Evolutionary conservation across 2,888 invertebrate species (phyloP), one percentile per base, ranked within the genome.

Genomic region (Gastracanthus pulcherrimus): DNA sequence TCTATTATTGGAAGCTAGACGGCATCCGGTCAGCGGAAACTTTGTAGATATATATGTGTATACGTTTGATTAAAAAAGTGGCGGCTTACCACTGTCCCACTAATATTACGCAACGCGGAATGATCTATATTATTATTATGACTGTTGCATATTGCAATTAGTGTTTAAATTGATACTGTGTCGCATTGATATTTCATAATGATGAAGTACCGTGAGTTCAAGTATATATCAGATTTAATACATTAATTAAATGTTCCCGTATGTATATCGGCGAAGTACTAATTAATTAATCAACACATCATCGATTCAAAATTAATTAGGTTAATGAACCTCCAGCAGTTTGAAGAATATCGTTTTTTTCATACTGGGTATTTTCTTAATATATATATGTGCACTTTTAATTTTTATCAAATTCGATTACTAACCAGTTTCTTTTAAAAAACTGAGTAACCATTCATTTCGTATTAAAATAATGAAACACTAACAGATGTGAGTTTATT

Each of bases 181-280:
- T 62, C 26, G 11, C 38, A 58, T 41, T 71, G 58, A 71, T 71
- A 71, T 58, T 41, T 71, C 58, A 26, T n/a, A 58, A 58, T 58
- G 29, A 71, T 58, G 48, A 23, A 31, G 34, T 6, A 34, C 45
- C 7, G 45, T 16, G 45, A 11, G 7, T 13, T n/a, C n/a, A n/a
- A n/a, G 48, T 23, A 34, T 64, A 23, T 23, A 34, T 64, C 48
- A 58, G 29, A 71, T 71, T 71, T n/a, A 48, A 58, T 58, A 55
- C 58, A 71, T 36, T 36, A 36, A 62, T 62, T 62, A 62, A 62
- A 62, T 62, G 26, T 62, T 7, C 62, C 16, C 34, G 9, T 36
- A 19, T 36, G 19, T 19, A 62, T 36, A 31, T 62, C 58, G n/a
- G 31, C 13, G 36, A 9, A 26, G 55, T 3, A 26, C 7, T 26